Base-by-base conservation (phyloP, 2,113 vertebrate genomes). In the Anser cygnoides region DNA sequence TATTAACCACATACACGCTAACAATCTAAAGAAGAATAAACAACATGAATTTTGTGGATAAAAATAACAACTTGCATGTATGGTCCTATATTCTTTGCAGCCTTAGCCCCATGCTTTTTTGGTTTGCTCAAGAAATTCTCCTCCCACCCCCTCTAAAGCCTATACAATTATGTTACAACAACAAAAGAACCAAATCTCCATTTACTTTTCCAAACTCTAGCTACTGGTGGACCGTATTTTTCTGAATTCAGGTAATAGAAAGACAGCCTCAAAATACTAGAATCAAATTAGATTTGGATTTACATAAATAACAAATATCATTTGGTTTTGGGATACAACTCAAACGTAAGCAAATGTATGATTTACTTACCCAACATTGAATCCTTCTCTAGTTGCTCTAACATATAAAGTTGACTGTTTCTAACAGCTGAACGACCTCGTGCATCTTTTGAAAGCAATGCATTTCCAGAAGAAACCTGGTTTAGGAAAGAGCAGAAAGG, bases 361-460 rank as follows among this genome's bases (percentile, higher is more conserved):
- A 68, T 91, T 54, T 54, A 84, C 95, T 89, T 88, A 97, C 97
- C 96, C 85, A 59, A 54, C 0, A 13, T 18, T 28, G 94, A 86
- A 65, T 59, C 94, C 70, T 96, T 97, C 62, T 87, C 90, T n/a
- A 93, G 10, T 44, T 96, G 83, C 13, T 95, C 84, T 16, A 81
- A 41, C 18, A 89, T 41, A 35, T 74, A 95, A 68, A 96, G 85
- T 61, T 98, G 98, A 94, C 97, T 97, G 2, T 94, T 98, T 94
- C 98, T 98, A 66, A 97, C 33, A 29, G 98, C 95, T 89, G 98
- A 98, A 29, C 88, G 97, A 66, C 98, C 97, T 95, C 94, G 97
- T 59, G 97, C 73, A 61, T 97, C 98, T 35, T 75, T 97, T 93
- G 97, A 96, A 35, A 98, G 92, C 78, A 94, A 72, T 59, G 92